Conservation (phyloP, 1,140 invertebrate genomes). For the Eupeodes corollae region DNA sequence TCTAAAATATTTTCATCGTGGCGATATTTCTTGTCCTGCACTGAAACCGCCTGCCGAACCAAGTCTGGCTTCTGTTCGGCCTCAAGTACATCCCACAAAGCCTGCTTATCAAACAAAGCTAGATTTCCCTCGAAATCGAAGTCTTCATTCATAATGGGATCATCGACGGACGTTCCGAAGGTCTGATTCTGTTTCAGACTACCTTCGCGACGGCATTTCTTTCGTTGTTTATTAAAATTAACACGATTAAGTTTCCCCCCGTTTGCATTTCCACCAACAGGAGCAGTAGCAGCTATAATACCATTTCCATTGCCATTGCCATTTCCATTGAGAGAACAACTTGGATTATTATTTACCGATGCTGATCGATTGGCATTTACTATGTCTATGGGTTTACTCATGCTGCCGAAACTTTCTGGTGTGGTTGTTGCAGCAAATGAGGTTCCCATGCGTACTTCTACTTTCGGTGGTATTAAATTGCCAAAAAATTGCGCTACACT, state of each 20-base stretch:
- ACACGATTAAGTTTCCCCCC: conserved; percentile 7
- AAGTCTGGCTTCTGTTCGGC: conserved; percentile 53
- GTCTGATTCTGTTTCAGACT: conserved; percentile 27
- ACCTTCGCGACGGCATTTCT: conserved; percentile 21
- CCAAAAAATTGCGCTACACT: conserved; percentile 34
- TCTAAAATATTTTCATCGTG: conserved; percentile 79
- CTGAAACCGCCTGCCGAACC: conserved; percentile 16
- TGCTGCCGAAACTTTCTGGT: conserved; percentile 5
- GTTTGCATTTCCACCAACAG: conserved; percentile 11
- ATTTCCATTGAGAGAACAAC: conserved; percentile 12
- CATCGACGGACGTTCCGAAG: conserved; percentile 42
- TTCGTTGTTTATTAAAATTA: conserved; percentile 18
- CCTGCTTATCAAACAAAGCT: conserved; percentile 79
- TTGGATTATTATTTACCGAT: neutral
- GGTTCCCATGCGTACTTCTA: conserved; percentile 29
- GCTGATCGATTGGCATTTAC: conserved; percentile 9
- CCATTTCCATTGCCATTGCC: conserved; percentile 13
- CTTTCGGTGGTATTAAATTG: conserved; percentile 31
- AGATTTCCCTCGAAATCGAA: conserved; percentile 93
- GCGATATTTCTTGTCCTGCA: conserved; percentile 40
- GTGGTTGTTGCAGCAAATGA: neutral
- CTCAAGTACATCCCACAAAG: conserved; percentile 59
- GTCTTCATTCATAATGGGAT: conserved; percentile 49
- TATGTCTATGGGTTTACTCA: conserved; percentile 29
- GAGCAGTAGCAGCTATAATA: conserved; percentile 10